Base-by-base conservation (phyloP, 2,797 vertebrate species). In the Bufotes viridis region DNA sequence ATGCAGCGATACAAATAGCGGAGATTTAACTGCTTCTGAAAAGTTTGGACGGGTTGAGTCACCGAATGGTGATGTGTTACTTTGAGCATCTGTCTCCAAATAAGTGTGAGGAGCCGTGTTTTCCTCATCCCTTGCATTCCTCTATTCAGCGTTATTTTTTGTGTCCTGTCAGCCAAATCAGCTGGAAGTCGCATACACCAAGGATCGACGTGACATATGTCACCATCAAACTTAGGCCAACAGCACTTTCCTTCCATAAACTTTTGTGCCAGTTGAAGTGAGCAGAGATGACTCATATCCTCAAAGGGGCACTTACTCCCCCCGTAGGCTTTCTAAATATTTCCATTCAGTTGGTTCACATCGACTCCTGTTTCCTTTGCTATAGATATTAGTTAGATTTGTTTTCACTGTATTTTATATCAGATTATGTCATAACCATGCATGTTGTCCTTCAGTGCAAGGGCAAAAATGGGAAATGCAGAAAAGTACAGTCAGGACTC, bases 141-240 rank as follows among this genome's bases (percentile, higher is more conserved):
- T 82, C 78, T 51, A 78, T 81, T 89, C 88, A 89, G 88, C 88
- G 49, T 67, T 86, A 82, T 89, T 86, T 89, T 86, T 89, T 86
- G 70, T 86, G 79, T 89, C 51, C 88, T 78, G 84, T 89, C 88
- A 89, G 88, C 88, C 88, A 86, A 86, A 89, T 86, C 88, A 86
- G 84, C 83, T 85, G 78, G 69, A 89, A 85, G 83, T 60, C 80
- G 78, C 78, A n/a, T 58, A 76, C 88, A 72, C 84, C 58, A 82
- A 82, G 84, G 79, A 89, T 89, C 76, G 14, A 57, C 51, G 79
- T 86, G 88, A 89, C 88, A 89, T 86, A 89, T 86, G 84, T 89
- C 84, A 89, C 84, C 84, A 78, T 78, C 78, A 89, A 82, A 86
- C 69, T 84, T 79, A 67, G 88, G 60, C 88, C 88, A 86, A 86